Evolutionary conservation across 2,113 vertebrate genomes (phyloP).

Genomic region (Oostethus manadensis): DNA sequence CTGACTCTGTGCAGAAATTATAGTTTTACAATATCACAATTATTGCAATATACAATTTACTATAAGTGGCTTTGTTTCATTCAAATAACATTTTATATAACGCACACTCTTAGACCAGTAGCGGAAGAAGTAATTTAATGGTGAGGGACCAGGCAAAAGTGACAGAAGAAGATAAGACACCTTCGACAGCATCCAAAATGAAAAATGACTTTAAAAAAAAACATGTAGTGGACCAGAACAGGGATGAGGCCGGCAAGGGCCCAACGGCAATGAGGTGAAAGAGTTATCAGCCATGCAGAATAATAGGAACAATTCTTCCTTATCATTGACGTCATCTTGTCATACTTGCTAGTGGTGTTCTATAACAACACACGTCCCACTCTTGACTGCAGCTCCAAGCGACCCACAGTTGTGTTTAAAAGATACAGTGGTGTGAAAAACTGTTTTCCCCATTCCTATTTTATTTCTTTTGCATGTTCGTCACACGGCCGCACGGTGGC

Average conservation of each 20-base stretch:
- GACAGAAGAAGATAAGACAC: conserved; percentile 62
- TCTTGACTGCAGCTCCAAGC: conserved; percentile 19
- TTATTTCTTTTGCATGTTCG: too few species aligned
- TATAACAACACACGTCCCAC: conserved; percentile 37
- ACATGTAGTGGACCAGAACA: conserved; percentile 36
- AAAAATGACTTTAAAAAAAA: conserved; percentile 35
- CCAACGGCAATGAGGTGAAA: conserved; percentile 10
- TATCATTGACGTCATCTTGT: conserved; percentile 24
- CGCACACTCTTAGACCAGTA: conserved; percentile 29
- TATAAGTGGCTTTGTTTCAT: background rate
- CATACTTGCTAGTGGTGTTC: conserved; percentile 27
- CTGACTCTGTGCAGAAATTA: too few species aligned
- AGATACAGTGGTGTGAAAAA: conserved; percentile 22
- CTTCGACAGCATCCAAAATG: conserved; percentile 41
- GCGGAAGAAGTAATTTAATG: conserved; percentile 60
- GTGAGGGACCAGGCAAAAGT: conserved; percentile 64
- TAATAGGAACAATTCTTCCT: conserved; percentile 26
- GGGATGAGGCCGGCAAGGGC: conserved; percentile 12
- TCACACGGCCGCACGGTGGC: too few species aligned
- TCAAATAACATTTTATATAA: background rate
- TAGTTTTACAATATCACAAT: too few species aligned
- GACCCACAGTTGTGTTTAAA: conserved; percentile 13
- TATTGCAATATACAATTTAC: too few species aligned
- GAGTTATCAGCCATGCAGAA: conserved; percentile 64
- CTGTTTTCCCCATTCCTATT: too few species aligned